These are phyloP conservation scores for Sebastes trivittatus DNA, from an alignment of 2,797 vertebrate species.

Conservation along the genomic window DNA sequence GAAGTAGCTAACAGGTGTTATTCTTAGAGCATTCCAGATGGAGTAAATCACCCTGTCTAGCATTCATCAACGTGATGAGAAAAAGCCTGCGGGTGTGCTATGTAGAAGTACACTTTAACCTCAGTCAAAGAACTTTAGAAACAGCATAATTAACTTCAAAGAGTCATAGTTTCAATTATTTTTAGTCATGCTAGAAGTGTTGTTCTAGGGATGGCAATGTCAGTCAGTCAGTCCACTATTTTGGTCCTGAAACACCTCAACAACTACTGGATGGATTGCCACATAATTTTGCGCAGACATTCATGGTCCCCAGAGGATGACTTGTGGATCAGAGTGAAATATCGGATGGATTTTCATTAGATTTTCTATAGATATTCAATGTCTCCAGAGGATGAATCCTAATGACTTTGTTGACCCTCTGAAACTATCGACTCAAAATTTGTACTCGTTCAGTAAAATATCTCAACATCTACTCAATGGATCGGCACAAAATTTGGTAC, in stretches of 20 bases:
- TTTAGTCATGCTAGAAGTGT: neutral
- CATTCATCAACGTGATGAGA: conserved; percentile 21
- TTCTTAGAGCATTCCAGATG: conserved; percentile 14
- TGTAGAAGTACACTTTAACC: neutral
- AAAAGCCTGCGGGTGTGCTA: conserved; percentile 14
- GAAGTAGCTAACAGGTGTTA: conserved; percentile 19
- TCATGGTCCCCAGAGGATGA: neutral
- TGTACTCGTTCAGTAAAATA: neutral
- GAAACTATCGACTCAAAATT: neutral
- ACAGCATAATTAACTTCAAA: conserved; percentile 5
- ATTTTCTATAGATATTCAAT: neutral
- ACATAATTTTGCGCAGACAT: neutral
- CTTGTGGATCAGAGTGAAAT: too few relatives aligned
- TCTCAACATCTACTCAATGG: neutral
- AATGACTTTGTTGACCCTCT: neutral
- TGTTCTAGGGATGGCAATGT: neutral
- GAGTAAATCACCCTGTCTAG: conserved; percentile 24
- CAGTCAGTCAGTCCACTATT: neutral
- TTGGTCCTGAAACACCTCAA: neutral
- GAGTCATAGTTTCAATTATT: neutral
- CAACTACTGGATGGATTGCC: neutral
- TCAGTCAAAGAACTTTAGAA: neutral
- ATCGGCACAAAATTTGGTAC: neutral
- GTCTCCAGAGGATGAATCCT: neutral
- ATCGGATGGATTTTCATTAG: neutral